These are phyloP conservation scores for Pseudanteris insignis DNA, from an alignment of 2,888 invertebrate species.

Conservation along the genomic window DNA sequence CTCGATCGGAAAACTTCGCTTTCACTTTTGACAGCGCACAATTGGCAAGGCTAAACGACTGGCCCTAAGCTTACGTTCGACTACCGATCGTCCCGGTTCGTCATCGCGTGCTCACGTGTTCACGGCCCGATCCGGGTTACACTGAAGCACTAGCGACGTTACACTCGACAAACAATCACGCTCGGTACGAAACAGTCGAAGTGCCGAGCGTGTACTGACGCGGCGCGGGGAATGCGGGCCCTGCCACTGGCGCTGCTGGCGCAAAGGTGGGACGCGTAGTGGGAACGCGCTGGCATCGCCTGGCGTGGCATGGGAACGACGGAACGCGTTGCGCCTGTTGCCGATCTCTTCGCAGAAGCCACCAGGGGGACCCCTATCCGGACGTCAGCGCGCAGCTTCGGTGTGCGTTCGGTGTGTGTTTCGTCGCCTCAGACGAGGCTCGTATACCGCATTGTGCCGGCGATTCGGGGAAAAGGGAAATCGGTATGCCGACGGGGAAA, in stretches of 20 bases:
- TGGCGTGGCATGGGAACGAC: slow-evolving; percentile 24
- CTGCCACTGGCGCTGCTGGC: slow-evolving; percentile 18
- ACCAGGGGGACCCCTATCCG: slow-evolving; percentile 23
- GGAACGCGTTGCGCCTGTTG: slow-evolving; percentile 31
- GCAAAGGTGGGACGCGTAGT: slow-evolving; percentile 35
- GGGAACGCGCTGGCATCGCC: too few species aligned
- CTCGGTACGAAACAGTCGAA: slow-evolving; percentile 8
- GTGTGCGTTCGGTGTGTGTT: too few species aligned
- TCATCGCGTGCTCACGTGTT: too few species aligned
- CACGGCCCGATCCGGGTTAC: too few species aligned
- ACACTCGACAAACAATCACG: too few species aligned
- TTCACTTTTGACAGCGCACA: too few species aligned
- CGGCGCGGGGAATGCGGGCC: slow-evolving; percentile 33
- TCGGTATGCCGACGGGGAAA: slow-evolving; percentile 22
- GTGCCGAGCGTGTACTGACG: slow-evolving; percentile 30
- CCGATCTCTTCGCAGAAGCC: slow-evolving; percentile 31
- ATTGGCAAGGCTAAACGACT: too few species aligned
- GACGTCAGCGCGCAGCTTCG: slow-evolving; percentile 16
- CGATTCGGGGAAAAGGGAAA: slow-evolving; percentile 22
- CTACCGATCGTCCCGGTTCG: too few species aligned
- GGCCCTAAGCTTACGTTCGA: too few species aligned
- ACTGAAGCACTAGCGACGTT: too few species aligned
- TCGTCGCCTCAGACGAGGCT: neutral
- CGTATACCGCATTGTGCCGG: slow-evolving; percentile 6
- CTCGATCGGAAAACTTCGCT: too few species aligned